Base-by-base conservation (phyloP, 2,113 vertebrate genomes). In the Panthera leo region DNA sequence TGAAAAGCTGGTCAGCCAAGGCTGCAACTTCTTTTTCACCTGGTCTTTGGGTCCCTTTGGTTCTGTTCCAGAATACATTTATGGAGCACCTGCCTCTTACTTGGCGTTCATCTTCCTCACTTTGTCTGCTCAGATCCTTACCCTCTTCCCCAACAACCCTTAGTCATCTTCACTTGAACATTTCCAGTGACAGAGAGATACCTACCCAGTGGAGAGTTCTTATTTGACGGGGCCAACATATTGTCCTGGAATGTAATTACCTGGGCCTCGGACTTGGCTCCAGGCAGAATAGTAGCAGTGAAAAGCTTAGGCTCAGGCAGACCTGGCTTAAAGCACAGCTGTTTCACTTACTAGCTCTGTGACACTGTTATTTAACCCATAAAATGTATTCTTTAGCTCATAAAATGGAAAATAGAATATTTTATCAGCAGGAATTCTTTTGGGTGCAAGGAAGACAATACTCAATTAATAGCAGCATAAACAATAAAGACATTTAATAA, bases 351-450 rank as follows among this genome's bases (percentile, higher is more conserved):
- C 25, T n/a, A n/a, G 5, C 45, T 71, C 11, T 70, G 39, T 91
- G 53, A 92, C 53, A 51, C 5, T 79, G 15, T 79, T 75, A 95
- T 68, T 92, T 89, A 65, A 82, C 51, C 94, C 65, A 51, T 61
- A 76, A 76, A 76, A 76, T 48, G 25, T 48, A 76, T 75, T 75
- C 27, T 76, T 76, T 48, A 31, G 18, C 27, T 45, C 42, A 18
- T 31, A 76, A 76, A 76, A 87, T 87, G 45, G 80, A 51, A 94
- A 93, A 91, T 71, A 36, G 51, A 95, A 67, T 93, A 53, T 89
- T 89, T 94, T 89, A 75, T 80, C 70, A 27, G 29, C 73, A 91
- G 53, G 67, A 85, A 91, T 82, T 91, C 31, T 89, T 91, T 80
- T 29, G 34, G 58, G 76, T 61, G 1, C 63, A 63, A 27, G 51